phyloP scores from a whole-genome alignment of 2,888 invertebrate genomes.

The Augochlorella aurata region DNA sequence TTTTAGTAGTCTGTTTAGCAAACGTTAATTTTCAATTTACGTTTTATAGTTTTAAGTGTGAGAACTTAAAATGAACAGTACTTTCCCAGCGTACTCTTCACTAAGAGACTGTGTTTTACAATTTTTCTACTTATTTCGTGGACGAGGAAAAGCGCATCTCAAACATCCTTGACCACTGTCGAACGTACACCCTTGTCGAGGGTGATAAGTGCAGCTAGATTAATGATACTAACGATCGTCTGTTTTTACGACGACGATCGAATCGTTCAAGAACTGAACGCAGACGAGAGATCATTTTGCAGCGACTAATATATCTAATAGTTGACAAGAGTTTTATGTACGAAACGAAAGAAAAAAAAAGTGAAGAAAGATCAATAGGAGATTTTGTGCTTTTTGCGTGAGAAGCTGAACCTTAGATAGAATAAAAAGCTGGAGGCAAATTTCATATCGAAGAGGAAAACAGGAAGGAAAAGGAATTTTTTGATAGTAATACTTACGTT shows the following conservation, averaged over 20 bases:
- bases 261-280: constrained; percentile 3
- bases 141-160: not conserved
- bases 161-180: not conserved
- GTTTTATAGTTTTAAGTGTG: not conserved
- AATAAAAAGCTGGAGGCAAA: not conserved
- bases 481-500: constrained; percentile 34
- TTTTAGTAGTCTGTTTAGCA: not conserved
- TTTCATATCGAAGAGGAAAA: constrained; percentile 33
- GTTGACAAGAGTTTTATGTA: constrained; percentile 13
- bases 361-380: not conserved
- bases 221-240: no score
- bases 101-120: not conserved
- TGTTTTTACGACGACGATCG: constrained; percentile 2
- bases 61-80: not conserved
- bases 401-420: constrained; percentile 19
- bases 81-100: not conserved
- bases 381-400: constrained; percentile 29
- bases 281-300: constrained; percentile 7
- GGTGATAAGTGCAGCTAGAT: not conserved
- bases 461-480: constrained; percentile 10
- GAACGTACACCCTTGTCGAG: not conserved
- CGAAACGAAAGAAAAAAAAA: not conserved
- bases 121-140: no score
- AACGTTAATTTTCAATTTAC: not conserved
- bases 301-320: constrained; percentile 16